Conservation (phyloP, 1,140 invertebrate genomes). For the Glossosoma conforme region DNA sequence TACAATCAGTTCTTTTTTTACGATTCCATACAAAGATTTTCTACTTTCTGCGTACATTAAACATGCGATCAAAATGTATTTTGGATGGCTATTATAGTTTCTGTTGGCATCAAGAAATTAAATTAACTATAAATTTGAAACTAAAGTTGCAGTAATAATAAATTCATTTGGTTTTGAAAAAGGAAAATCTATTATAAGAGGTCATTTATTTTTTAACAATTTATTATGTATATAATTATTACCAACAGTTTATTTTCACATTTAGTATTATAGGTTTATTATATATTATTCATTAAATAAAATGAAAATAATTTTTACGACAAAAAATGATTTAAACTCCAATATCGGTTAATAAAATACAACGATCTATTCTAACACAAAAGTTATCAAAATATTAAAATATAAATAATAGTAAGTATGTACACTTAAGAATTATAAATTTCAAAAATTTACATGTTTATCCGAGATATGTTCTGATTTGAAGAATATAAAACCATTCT, state of each 20-base stretch:
- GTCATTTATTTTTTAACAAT: too few relatives aligned
- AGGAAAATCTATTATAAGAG: too few relatives aligned
- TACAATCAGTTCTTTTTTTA: constrained; percentile 32
- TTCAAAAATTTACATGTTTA: constrained; percentile 18
- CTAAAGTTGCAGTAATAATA: background rate
- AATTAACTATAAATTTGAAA: too few relatives aligned
- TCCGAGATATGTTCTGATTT: constrained; percentile 28
- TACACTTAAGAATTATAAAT: constrained; percentile 23
- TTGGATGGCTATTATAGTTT: constrained; percentile 25
- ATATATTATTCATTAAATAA: too few relatives aligned
- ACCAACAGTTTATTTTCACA: too few relatives aligned
- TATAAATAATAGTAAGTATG: constrained; percentile 25
- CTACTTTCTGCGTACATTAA: constrained; percentile 17
- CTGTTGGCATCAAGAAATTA: constrained; percentile 14
- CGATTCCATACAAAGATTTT: constrained; percentile 29
- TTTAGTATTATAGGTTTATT: too few relatives aligned
- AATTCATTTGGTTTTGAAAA: too few relatives aligned
- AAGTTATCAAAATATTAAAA: constrained; percentile 31
- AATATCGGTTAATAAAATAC: constrained; percentile 19
- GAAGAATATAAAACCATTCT: constrained; percentile 1
- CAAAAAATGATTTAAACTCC: too few relatives aligned
- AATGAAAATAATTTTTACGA: too few relatives aligned
- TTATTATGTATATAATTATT: too few relatives aligned
- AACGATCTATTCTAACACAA: constrained; percentile 30
- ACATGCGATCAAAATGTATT: constrained; percentile 18